Evolutionary conservation across 2,888 invertebrate species (phyloP).

Genomic region (Campoplex nolae): DNA sequence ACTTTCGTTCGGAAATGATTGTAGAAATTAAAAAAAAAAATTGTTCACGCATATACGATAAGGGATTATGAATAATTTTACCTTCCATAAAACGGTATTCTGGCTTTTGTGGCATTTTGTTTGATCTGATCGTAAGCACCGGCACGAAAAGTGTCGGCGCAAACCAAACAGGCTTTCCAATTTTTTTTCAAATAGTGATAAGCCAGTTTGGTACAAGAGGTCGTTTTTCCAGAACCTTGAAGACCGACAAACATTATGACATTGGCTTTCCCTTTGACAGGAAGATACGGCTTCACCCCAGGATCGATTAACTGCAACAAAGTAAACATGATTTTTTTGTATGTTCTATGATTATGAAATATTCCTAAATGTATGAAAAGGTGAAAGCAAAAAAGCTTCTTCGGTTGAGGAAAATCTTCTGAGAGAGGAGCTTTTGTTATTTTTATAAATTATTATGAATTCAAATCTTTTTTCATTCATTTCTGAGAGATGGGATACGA

Average conservation of each 20-base stretch:
- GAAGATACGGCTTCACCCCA: conserved; percentile 98
- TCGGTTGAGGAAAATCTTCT: not conserved
- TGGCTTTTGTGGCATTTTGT: conserved; percentile 99
- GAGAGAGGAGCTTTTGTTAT: not conserved
- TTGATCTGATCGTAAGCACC: conserved; percentile 99
- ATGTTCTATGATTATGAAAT: not conserved
- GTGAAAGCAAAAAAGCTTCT: not conserved
- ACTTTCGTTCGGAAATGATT: not conserved
- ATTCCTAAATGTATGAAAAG: not conserved
- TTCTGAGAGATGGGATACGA: not conserved
- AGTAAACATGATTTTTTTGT: conserved; percentile 34
- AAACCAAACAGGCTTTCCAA: conserved; percentile 99
- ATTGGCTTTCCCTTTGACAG: conserved; percentile 97
- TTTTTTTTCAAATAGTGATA: conserved; percentile 99
- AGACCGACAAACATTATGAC: conserved; percentile 99
- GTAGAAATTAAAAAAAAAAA: not conserved
- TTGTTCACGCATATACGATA: not conserved
- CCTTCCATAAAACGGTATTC: conserved; percentile 99
- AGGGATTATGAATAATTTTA: conserved; percentile 79
- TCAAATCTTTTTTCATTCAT: not conserved
- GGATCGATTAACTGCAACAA: conserved; percentile 94
- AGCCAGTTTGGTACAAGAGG: conserved; percentile 99
- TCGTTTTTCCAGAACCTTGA: conserved; percentile 99
- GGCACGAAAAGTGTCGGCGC: conserved; percentile 99
- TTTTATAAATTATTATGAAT: not conserved